phyloP scores from a whole-genome alignment of 92 coral and sea anemone genomes.

The Micromussa lordhowensis region DNA sequence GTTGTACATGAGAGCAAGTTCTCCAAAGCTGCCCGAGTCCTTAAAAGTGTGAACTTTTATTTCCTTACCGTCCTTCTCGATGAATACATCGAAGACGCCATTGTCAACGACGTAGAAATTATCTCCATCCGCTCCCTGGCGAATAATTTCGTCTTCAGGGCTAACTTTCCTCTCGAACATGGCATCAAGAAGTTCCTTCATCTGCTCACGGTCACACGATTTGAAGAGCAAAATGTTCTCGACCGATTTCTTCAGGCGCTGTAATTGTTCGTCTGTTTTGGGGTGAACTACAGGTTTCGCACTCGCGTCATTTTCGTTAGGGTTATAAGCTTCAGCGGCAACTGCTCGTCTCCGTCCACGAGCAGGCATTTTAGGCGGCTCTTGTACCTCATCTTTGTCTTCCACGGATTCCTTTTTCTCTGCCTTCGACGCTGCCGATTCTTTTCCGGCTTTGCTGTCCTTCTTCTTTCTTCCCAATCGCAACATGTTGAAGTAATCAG shows the following conservation, averaged over 20 bases:
- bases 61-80: constrained; percentile 62
- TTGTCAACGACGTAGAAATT: constrained; percentile 94
- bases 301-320: constrained; percentile 75
- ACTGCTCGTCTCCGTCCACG: constrained; percentile 92
- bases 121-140: constrained; percentile 97
- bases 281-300: constrained; percentile 83
- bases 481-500: constrained; percentile 93
- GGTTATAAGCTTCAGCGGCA: constrained; percentile 97
- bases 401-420: constrained; percentile 82
- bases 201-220: constrained; percentile 90
- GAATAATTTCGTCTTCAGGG: constrained; percentile 82
- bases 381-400: constrained; percentile 74
- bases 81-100: constrained; percentile 92
- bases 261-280: constrained; percentile 88
- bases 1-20: constrained; percentile 97
- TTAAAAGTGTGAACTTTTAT: constrained; percentile 92
- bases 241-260: constrained; percentile 84
- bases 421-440: constrained; percentile 55
- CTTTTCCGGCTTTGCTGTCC: constrained; percentile 39
- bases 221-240: constrained; percentile 89
- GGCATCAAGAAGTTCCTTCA: constrained; percentile 84
- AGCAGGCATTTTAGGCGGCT: constrained; percentile 85
- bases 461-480: constrained; percentile 73
- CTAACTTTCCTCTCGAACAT: constrained; percentile 91
- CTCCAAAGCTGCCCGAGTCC: constrained; percentile 94